Percentiles rank a stretch among this genome's conserved stretches.
Evolutionary conservation across 1,140 invertebrate genomes (phyloP).

Genomic region (Lepidostoma basale): DNA sequence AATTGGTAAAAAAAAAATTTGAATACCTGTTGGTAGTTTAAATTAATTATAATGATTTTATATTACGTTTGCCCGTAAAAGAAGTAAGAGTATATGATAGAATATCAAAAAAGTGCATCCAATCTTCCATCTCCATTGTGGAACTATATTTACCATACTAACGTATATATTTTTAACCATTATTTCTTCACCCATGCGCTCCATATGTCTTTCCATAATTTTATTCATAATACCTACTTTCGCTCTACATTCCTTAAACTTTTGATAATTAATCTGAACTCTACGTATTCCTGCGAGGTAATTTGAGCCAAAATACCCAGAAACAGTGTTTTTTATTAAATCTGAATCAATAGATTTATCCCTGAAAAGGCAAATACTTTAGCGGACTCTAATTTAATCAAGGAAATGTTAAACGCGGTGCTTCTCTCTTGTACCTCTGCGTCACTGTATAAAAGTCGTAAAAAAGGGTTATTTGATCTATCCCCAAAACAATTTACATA

Average conservation of each 20-base stretch:
- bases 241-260: not conserved
- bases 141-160: not conserved
- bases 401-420: not conserved
- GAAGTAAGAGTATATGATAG: too few relatives aligned
- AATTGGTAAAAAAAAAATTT: too few relatives aligned
- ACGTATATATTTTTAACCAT: too few relatives aligned
- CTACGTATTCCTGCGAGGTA: not conserved
- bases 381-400: not conserved
- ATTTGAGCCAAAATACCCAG: not conserved
- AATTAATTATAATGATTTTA: too few relatives aligned
- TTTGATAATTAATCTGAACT: not conserved
- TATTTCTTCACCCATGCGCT: too few relatives aligned
- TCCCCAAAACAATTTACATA: constrained; percentile 64
- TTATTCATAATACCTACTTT: too few relatives aligned
- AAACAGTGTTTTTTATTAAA: not conserved
- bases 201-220: too few relatives aligned
- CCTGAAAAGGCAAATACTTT: not conserved
- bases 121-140: not conserved
- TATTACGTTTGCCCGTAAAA: too few relatives aligned
- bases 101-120: too few relatives aligned
- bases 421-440: not conserved
- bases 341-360: too few relatives aligned
- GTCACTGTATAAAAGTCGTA: constrained; percentile 60
- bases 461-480: constrained; percentile 65
- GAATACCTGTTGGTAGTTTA: too few relatives aligned